Conservation (phyloP, 2,888 invertebrate genomes). For the Parelbella ahira region DNA sequence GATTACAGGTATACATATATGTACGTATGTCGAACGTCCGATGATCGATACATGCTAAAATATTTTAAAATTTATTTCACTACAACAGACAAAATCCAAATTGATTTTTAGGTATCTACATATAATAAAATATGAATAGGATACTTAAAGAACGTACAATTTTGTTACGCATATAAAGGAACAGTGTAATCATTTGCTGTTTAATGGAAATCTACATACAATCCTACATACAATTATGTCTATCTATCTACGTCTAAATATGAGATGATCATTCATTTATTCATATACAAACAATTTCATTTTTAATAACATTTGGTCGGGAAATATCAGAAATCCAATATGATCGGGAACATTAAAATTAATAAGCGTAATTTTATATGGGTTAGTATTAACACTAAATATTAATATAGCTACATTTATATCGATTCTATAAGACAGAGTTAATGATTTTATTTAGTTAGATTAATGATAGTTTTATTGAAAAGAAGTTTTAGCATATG, state of each 20-base stretch:
- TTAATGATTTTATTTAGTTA: too few species aligned
- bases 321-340: slow-evolving; percentile 78
- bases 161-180: slow-evolving; percentile 5
- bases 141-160: too few species aligned
- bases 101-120: slow-evolving; percentile 1
- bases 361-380: slow-evolving; percentile 79
- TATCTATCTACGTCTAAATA: slow-evolving; percentile 56
- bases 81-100: too few species aligned
- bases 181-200: too few species aligned
- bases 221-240: slow-evolving; percentile 23
- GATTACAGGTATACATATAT: too few species aligned
- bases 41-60: too few species aligned
- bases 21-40: too few species aligned
- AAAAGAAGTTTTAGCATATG: slow-evolving; percentile 45
- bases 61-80: too few species aligned
- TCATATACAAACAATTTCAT: slow-evolving; percentile 65
- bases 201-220: too few species aligned
- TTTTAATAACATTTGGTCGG: slow-evolving; percentile 74
- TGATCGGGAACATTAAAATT: slow-evolving; percentile 79
- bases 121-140: too few species aligned
- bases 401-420: slow-evolving; percentile 44
- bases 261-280: slow-evolving; percentile 58
- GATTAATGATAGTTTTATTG: too few species aligned
- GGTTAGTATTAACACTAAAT: slow-evolving; percentile 62
- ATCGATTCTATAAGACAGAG: too few species aligned